Percentiles rank a stretch among this genome's conserved stretches.
These are phyloP conservation scores for Sesia bembeciformis DNA, from an alignment of 2,888 invertebrate species.

Conservation along the genomic window DNA sequence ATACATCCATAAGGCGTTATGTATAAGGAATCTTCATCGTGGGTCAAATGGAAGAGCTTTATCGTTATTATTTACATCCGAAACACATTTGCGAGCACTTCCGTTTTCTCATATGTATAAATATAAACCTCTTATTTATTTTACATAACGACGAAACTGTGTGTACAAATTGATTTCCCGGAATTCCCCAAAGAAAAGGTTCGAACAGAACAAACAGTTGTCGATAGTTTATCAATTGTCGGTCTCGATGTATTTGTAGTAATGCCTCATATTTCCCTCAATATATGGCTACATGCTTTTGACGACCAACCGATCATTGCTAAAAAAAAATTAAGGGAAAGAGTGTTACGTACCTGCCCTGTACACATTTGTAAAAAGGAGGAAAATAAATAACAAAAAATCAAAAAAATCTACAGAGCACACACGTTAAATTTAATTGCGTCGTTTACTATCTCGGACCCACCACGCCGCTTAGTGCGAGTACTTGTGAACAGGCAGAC, in stretches of 20 bases:
- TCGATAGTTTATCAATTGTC: conserved; percentile 20
- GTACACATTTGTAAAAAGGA: no score
- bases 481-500: neutral
- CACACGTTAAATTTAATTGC: no score
- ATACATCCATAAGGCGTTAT: conserved; percentile 7
- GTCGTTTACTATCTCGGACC: no score
- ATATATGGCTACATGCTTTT: no score
- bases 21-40: conserved; percentile 35
- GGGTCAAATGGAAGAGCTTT: conserved; percentile 46
- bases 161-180: conserved; percentile 41
- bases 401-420: no score
- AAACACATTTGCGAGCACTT: conserved; percentile 38
- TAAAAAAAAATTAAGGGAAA: no score
- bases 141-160: conserved; percentile 25
- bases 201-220: conserved; percentile 19
- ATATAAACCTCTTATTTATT: conserved; percentile 26
- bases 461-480: no score
- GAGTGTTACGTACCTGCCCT: no score
- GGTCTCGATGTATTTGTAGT: neutral
- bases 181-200: conserved; percentile 18
- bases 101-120: conserved; percentile 12
- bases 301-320: no score
- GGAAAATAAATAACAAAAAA: no score
- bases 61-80: conserved; percentile 51
- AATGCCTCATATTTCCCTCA: neutral